These are phyloP conservation scores for Halichondria panicea DNA, from an alignment of 37 sponge, comb jelly and placozoan species.

Conservation along the genomic window DNA sequence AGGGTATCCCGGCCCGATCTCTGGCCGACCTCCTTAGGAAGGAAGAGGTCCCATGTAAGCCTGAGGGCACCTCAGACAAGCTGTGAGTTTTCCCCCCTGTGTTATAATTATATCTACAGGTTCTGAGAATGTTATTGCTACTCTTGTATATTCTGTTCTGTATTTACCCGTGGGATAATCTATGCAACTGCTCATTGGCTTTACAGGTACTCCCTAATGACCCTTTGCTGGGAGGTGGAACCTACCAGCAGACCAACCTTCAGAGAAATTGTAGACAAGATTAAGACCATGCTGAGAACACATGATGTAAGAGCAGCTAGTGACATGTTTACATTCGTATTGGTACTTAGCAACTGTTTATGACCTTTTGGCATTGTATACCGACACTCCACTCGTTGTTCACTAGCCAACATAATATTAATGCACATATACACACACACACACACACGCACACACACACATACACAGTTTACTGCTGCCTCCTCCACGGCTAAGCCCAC, in stretches of 20 bases:
- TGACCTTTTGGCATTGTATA: neutral
- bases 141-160: too few species aligned
- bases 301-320: too few species aligned
- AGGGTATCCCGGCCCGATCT: slow-evolving; percentile 7
- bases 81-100: slow-evolving; percentile 13
- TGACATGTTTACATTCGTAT: too few species aligned
- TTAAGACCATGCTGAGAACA: neutral
- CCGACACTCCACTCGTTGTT: neutral
- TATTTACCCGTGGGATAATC: too few species aligned
- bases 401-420: too few species aligned
- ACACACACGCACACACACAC: too few species aligned
- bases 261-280: neutral
- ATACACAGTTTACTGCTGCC: too few species aligned
- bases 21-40: slow-evolving; percentile 6
- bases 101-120: neutral
- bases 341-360: too few species aligned
- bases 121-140: neutral
- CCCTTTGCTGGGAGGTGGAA: slow-evolving; percentile 3
- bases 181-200: neutral
- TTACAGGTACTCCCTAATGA: slow-evolving; percentile 11
- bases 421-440: too few species aligned
- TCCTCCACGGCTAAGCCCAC: too few species aligned
- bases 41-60: slow-evolving; percentile 12
- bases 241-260: slow-evolving; percentile 8
- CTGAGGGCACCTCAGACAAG: slow-evolving; percentile 20